Percentiles rank a stretch among this genome's conserved stretches.
Conservation (phyloP, 2,797 vertebrate species). For the Danio choprae region DNA sequence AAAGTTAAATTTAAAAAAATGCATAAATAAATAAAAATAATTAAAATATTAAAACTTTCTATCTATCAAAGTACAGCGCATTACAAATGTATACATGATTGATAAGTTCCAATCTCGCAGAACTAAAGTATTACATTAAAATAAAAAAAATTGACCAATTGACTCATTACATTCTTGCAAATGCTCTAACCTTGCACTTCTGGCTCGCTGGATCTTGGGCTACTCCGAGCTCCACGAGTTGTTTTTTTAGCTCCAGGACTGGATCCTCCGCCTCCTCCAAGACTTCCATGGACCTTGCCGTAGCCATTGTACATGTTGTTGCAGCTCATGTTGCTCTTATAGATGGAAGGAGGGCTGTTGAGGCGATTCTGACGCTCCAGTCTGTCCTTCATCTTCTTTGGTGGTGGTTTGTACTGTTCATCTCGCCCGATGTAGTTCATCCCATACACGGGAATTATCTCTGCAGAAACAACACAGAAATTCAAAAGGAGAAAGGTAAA, state of each 20-base stretch:
- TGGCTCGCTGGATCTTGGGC: conserved; percentile 89
- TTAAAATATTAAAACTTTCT: too few relatives aligned
- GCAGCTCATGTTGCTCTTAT: conserved; percentile 85
- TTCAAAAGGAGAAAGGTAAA: neutral
- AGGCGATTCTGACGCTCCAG: conserved; percentile 94
- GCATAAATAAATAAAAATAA: too few relatives aligned
- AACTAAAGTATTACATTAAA: too few relatives aligned
- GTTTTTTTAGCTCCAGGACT: conserved; percentile 87
- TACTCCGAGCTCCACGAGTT: conserved; percentile 89
- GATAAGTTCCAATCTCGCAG: too few relatives aligned
- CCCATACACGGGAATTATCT: conserved; percentile 94
- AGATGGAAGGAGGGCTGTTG: conserved; percentile 91
- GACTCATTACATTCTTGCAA: neutral
- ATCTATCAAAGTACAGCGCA: too few relatives aligned
- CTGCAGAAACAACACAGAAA: conserved; percentile 68
- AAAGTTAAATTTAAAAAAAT: too few relatives aligned
- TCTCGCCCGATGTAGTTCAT: conserved; percentile 95
- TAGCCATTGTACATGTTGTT: conserved; percentile 88
- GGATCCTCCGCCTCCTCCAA: conserved; percentile 72
- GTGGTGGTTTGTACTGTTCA: conserved; percentile 94
- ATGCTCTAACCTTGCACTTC: conserved; percentile 86
- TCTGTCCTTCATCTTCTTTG: conserved; percentile 94
- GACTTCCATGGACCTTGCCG: conserved; percentile 79
- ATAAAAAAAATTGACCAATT: neutral
- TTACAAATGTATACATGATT: too few relatives aligned